Conservation (phyloP, 30 jellyfish, hydroid and myxozoan species). For the Pseudorhiza aurosa region DNA sequence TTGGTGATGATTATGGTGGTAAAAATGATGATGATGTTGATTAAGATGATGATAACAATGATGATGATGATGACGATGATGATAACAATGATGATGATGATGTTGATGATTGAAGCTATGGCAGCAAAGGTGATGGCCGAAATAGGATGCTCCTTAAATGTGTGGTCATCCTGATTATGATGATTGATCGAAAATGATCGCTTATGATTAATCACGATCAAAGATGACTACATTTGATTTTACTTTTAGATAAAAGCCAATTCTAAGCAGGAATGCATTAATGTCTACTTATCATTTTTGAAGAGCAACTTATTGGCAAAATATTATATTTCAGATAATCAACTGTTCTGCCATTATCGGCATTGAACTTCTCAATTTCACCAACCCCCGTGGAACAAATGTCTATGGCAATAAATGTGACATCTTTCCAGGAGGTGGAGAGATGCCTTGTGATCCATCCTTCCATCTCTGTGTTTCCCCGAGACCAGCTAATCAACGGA, state of each 20-base stretch:
- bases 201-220: too few species aligned
- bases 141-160: neutral
- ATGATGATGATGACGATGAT: neutral
- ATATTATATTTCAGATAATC: slow-evolving; percentile 5
- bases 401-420: slow-evolving; percentile 12
- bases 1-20: neutral
- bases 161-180: neutral
- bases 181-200: too few species aligned
- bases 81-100: neutral
- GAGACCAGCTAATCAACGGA: neutral
- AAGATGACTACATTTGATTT: too few species aligned
- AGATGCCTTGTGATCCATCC: slow-evolving; percentile 24
- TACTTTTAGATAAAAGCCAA: too few species aligned
- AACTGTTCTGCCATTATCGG: slow-evolving; percentile 36
- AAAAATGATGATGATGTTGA: neutral
- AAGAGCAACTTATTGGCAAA: too few species aligned
- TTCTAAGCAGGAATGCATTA: too few species aligned
- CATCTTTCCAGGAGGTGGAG: slow-evolving; percentile 2
- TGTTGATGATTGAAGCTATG: too few species aligned
- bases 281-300: too few species aligned
- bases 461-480: slow-evolving; percentile 27
- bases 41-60: neutral
- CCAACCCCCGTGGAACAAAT: slow-evolving; percentile 18
- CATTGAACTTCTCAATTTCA: slow-evolving; percentile 10
- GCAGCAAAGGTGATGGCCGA: neutral